phyloP scores from a whole-genome alignment of 2,888 invertebrate genomes.

The Drosophila niveifrons region DNA sequence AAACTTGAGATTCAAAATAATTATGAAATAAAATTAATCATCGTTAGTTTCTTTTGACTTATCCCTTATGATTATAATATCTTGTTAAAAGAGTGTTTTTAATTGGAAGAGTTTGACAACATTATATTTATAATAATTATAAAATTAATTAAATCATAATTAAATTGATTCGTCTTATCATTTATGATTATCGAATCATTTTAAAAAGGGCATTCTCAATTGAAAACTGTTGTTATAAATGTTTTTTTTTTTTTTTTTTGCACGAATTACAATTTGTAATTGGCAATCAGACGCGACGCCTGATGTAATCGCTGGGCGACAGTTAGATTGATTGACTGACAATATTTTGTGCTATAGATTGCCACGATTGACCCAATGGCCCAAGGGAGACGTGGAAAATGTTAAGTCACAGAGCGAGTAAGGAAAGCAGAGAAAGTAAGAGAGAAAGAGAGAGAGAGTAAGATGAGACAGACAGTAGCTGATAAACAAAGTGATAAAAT shows the following conservation, averaged over 20 bases:
- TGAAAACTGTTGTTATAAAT: no score
- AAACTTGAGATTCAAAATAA: no score
- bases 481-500: slow-evolving; percentile 75
- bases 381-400: slow-evolving; percentile 10
- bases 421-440: background rate
- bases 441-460: background rate
- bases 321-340: slow-evolving; percentile 56
- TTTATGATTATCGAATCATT: no score
- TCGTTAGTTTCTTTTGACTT: no score
- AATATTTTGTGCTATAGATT: slow-evolving; percentile 24
- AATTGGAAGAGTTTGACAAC: no score
- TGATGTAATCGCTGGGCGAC: slow-evolving; percentile 35
- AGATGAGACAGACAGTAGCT: slow-evolving; percentile 18
- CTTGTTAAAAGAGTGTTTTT: no score
- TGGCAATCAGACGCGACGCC: slow-evolving; percentile 1
- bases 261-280: slow-evolving; percentile 19
- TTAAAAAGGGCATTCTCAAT: background rate
- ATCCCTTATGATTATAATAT: no score
- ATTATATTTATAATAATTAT: no score
- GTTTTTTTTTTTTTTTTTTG: background rate
- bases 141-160: no score
- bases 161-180: no score
- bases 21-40: no score
- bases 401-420: background rate
- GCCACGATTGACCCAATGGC: slow-evolving; percentile 53